Percentiles rank a stretch among this genome's conserved stretches.
phyloP scores from a whole-genome alignment of 2,888 invertebrate genomes.

The Clepsis dumicolana region DNA sequence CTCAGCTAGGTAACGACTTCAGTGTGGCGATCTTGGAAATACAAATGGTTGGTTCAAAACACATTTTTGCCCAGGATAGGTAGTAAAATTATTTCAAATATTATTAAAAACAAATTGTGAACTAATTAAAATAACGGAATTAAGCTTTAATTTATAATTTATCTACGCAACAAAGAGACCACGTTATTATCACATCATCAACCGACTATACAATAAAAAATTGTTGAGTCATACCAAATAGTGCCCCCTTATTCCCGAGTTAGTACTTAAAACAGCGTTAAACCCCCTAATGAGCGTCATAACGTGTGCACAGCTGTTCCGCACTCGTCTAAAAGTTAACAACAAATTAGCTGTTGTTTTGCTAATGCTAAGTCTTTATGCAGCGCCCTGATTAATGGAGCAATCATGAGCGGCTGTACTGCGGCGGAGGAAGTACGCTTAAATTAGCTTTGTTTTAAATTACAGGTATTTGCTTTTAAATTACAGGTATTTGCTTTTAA shows the following conservation, averaged over 20 bases:
- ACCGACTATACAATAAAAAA: neutral
- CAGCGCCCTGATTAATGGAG: neutral
- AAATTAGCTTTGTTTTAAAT: neutral
- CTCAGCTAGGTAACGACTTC: too few species aligned
- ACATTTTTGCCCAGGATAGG: too few species aligned
- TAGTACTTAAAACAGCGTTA: constrained; percentile 56
- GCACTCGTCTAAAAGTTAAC: constrained; percentile 45
- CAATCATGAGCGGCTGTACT: neutral
- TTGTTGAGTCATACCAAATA: neutral
- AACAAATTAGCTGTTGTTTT: constrained; percentile 42
- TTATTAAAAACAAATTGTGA: too few species aligned
- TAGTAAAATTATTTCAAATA: too few species aligned
- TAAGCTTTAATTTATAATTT: too few species aligned
- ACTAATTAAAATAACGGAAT: too few species aligned
- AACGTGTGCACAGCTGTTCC: constrained; percentile 43
- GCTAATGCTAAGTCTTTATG: constrained; percentile 10
- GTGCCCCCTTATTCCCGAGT: neutral
- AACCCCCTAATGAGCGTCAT: constrained; percentile 58
- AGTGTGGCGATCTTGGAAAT: too few species aligned
- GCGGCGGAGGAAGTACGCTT: neutral
- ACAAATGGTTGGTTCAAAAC: too few species aligned
- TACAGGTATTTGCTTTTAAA: too few species aligned
- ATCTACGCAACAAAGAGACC: too few species aligned
- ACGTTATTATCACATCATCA: too few species aligned
- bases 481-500: too few species aligned